These are phyloP conservation scores for Prosopocoilus inquinatus DNA, from an alignment of 2,888 invertebrate species.

Conservation along the genomic window DNA sequence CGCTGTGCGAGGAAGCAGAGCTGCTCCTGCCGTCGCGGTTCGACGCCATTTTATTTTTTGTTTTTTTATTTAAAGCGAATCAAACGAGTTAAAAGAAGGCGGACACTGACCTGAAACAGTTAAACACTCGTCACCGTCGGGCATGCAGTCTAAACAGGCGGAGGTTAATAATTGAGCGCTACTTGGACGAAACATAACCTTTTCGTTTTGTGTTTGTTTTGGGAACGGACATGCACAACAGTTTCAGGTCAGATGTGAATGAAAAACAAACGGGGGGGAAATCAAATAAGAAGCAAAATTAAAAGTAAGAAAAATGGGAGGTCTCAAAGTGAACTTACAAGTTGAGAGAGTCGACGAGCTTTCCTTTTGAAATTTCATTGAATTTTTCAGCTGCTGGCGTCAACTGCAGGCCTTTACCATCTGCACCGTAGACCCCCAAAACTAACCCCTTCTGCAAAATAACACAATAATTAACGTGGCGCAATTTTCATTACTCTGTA, in stretches of 20 bases:
- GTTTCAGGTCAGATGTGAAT: conserved; percentile 41
- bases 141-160: background rate
- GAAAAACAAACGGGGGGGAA: conserved; percentile 5
- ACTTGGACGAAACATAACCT: conserved; percentile 15
- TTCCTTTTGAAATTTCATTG: conserved; percentile 51
- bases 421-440: conserved; percentile 54
- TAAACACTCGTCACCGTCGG: conserved; percentile 18
- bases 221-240: conserved; percentile 16
- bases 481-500: too few species aligned
- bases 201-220: background rate
- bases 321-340: conserved; percentile 51
- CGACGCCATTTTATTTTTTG: conserved; percentile 40
- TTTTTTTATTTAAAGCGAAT: conserved; percentile 1
- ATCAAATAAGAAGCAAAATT: background rate
- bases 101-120: conserved; percentile 59
- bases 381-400: conserved; percentile 53
- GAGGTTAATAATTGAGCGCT: conserved; percentile 1
- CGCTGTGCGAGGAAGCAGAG: conserved; percentile 49
- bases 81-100: conserved; percentile 18
- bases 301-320: conserved; percentile 1
- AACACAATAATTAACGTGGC: background rate
- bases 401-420: conserved; percentile 47
- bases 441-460: conserved; percentile 55
- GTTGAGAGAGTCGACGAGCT: conserved; percentile 51
- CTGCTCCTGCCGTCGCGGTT: conserved; percentile 52